These are phyloP conservation scores for Tipula helvola DNA, from an alignment of 2,888 invertebrate genomes.

Conservation along the genomic window DNA sequence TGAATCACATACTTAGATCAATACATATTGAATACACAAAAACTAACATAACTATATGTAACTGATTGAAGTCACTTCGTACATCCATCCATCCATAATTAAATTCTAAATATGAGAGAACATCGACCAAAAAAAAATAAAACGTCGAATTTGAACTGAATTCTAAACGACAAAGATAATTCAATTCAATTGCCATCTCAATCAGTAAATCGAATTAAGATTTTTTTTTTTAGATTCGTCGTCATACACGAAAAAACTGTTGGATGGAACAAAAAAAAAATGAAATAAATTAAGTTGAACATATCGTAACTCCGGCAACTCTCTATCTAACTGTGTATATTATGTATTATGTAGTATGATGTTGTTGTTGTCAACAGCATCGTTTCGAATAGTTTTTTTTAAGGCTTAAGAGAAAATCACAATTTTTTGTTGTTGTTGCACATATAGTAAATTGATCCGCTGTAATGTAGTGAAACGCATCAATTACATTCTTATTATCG, in stretches of 20 bases:
- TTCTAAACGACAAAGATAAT: not conserved
- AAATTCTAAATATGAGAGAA: not conserved
- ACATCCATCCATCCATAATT: not conserved
- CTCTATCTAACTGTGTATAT: not conserved
- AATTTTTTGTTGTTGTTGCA: too few relatives aligned
- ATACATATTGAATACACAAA: not conserved
- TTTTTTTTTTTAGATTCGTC: not conserved
- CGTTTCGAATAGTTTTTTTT: not conserved
- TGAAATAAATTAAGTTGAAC: not conserved
- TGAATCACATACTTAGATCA: not conserved
- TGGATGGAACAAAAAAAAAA: not conserved
- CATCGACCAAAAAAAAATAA: not conserved
- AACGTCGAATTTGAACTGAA: not conserved
- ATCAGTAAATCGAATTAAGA: not conserved
- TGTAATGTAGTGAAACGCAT: too few relatives aligned
- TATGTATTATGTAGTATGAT: not conserved
- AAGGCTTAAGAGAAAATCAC: too few relatives aligned
- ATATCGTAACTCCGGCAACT: not conserved
- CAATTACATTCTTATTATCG: too few relatives aligned
- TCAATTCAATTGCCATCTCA: not conserved
- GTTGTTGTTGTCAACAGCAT: not conserved
- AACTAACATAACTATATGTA: not conserved
- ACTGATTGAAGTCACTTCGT: not conserved
- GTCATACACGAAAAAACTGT: not conserved
- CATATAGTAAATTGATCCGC: too few relatives aligned